A percentile compares a stretch with the other conserved stretches of the same genome.
phyloP scores from a whole-genome alignment of 2,113 vertebrate genomes.

The Echinops telfairi region DNA sequence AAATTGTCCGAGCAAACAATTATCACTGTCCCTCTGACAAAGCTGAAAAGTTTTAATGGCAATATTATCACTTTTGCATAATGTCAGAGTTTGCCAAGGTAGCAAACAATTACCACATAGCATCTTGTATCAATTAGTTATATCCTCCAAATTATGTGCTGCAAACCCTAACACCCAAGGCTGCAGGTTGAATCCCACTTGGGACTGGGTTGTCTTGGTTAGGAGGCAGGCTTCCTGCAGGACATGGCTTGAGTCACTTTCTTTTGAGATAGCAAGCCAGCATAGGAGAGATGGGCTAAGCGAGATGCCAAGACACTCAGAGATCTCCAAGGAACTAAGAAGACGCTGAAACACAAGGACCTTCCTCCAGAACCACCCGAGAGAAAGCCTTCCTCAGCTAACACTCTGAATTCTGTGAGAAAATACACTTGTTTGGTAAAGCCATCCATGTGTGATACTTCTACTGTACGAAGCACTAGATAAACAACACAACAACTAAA shows the following conservation, averaged over 20 bases:
- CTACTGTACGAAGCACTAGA: neutral
- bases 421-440: neutral
- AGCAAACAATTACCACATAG: conserved; percentile 49
- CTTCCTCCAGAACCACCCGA: neutral
- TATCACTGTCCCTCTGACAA: conserved; percentile 7
- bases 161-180: neutral
- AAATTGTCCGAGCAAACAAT: conserved; percentile 55
- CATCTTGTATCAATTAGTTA: neutral
- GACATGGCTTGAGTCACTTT: neutral
- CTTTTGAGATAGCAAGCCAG: neutral
- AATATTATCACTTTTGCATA: conserved; percentile 44
- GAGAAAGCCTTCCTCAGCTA: too few relatives aligned
- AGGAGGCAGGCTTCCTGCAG: neutral
- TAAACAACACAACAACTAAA: conserved; percentile 38
- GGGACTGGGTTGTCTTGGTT: neutral
- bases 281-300: neutral
- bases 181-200: neutral
- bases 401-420: neutral
- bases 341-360: neutral
- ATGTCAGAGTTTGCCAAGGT: neutral
- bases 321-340: neutral
- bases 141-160: neutral
- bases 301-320: neutral
- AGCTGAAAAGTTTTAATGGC: conserved; percentile 1
- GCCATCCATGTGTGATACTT: neutral